phyloP scores from a whole-genome alignment of 2,888 invertebrate species.

The Cheilosia variabilis region DNA sequence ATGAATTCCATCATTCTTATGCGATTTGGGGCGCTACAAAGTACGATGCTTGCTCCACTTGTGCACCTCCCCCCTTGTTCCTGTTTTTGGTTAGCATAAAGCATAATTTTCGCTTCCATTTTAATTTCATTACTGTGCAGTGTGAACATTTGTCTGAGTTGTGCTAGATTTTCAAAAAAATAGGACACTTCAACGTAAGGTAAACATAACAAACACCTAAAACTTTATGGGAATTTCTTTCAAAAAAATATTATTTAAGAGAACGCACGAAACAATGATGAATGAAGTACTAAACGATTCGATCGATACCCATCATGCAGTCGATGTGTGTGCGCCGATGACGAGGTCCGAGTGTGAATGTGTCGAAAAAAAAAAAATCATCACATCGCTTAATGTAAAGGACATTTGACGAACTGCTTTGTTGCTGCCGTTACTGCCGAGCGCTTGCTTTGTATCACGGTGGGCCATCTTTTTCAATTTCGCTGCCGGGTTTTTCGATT shows the following conservation, averaged over 20 bases:
- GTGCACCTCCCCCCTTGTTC: not conserved
- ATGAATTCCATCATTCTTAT: constrained; percentile 16
- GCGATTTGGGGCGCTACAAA: constrained; percentile 2
- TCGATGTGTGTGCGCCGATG: constrained; percentile 30
- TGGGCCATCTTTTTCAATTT: constrained; percentile 9
- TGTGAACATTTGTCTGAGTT: not conserved
- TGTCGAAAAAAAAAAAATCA: constrained; percentile 61
- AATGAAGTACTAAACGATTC: constrained; percentile 3
- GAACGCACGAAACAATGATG: not conserved
- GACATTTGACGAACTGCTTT: constrained; percentile 58
- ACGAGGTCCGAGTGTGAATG: constrained; percentile 20
- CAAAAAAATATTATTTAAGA: no score
- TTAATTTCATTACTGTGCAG: not conserved
- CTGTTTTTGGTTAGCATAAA: constrained; percentile 1
- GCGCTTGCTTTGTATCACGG: constrained; percentile 2
- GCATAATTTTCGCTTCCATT: not conserved
- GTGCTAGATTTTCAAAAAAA: constrained; percentile 21
- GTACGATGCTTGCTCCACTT: constrained; percentile 17
- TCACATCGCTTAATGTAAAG: constrained; percentile 44
- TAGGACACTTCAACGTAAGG: constrained; percentile 20
- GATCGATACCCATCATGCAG: constrained; percentile 37
- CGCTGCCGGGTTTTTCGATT: constrained; percentile 11
- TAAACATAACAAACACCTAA: not conserved
- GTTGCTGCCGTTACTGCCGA: constrained; percentile 2
- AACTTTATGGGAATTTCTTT: not conserved